Base-by-base conservation (phyloP, 2,113 vertebrate species). In the Panthera tigris region DNA sequence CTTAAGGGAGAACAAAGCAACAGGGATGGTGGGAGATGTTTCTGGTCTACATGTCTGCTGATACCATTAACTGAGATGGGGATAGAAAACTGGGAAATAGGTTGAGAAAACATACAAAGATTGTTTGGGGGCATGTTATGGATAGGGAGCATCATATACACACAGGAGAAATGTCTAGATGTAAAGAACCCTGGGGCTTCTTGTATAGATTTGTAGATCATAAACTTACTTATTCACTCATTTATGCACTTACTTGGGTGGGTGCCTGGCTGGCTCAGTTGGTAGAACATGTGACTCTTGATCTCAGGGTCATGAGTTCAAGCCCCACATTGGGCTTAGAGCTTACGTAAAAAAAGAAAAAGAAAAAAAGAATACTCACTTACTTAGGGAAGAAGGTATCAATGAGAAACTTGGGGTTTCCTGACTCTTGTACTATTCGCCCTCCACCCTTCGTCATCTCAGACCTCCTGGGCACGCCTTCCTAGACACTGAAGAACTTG, bases 71-170 rank as follows among this genome's bases (percentile, higher is more conserved):
- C 2, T 23, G 41, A 90, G 52, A 63, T 29, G 10, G 27, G 14
- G 21, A n/a, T 5, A 65, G 23, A 83, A 73, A 86, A 71, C 33
- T 39, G 9, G 18, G 23, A 8, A 84, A 66, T 80, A 13, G 48
- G 8, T 21, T 88, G 39, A 80, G 57, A 76, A 74, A 93, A 76
- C n/a, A 73, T 13, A 21, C 23, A 41, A 15, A 65, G 39, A 1
- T 80, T 36, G 31, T 0, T 18, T 41, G 19, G 65, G 15, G 18
- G 10, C 65, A 33, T 25, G 55, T 13, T 55, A 16, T 7, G 0
- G 12, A 25, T 21, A 12, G 33, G 25, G 29, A n/a, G 1, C 39
- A 18, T 1, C 2, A 4, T 55, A 19, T 27, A 11, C 0, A 50
- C 11, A 6, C 9, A 45, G 52, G 15, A 14, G 52, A 78, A 14